Conservation (phyloP, 2,888 invertebrate species). For the Heliconius hortense region DNA sequence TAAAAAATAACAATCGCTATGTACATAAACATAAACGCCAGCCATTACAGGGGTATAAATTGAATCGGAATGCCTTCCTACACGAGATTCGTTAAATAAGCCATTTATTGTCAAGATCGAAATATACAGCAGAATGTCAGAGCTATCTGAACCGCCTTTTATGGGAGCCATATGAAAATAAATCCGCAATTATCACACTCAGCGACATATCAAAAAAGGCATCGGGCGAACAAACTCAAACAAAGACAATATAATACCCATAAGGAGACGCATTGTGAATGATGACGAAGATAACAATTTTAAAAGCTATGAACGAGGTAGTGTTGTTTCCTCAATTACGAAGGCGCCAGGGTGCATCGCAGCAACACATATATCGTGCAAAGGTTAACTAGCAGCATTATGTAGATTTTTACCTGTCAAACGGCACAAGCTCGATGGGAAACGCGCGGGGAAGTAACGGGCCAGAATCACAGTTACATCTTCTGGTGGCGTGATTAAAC, state of each 20-base stretch:
- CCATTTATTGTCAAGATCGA: constrained; percentile 38
- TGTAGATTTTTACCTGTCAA: constrained; percentile 60
- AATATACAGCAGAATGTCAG: constrained; percentile 41
- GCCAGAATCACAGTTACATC: constrained; percentile 42
- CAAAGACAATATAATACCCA: constrained; percentile 43
- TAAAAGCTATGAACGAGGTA: constrained; percentile 42
- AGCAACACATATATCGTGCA: constrained; percentile 55
- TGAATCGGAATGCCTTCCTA: constrained; percentile 30
- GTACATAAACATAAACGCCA: constrained; percentile 18
- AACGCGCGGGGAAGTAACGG: constrained; percentile 52
- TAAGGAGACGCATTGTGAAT: constrained; percentile 40
- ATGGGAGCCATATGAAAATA: constrained; percentile 39
- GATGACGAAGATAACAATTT: constrained; percentile 47
- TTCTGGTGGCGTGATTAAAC: constrained; percentile 39
- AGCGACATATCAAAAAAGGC: constrained; percentile 38
- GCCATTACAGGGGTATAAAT: constrained; percentile 17
- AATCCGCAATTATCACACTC: constrained; percentile 49
- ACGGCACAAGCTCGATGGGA: constrained; percentile 58
- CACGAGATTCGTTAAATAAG: constrained; percentile 37
- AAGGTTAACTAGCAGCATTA: constrained; percentile 72
- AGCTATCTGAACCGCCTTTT: constrained; percentile 34
- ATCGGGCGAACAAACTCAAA: constrained; percentile 37
- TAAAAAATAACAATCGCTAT: neutral
- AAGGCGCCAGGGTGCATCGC: constrained; percentile 59
- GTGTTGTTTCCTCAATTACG: constrained; percentile 68